These are phyloP conservation scores for Plutomurus gul DNA, from an alignment of 1,140 invertebrate genomes.

Conservation along the genomic window DNA sequence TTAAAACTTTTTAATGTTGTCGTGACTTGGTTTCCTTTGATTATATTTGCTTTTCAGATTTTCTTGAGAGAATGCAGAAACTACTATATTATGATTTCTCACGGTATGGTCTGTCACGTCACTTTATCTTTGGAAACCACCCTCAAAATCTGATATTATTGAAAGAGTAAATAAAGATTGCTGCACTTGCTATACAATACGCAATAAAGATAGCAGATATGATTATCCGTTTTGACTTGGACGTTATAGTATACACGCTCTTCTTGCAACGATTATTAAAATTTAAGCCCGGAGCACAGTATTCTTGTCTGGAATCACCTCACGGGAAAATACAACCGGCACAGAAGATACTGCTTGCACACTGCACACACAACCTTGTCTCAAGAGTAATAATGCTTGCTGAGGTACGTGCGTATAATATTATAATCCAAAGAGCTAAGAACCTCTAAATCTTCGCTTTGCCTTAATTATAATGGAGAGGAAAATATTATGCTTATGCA, in stretches of 20 bases:
- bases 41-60: not conserved
- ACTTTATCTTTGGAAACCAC: too few relatives aligned
- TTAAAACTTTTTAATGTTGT: not conserved
- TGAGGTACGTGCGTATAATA: too few relatives aligned
- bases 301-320: not conserved
- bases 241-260: not conserved
- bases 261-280: not conserved
- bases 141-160: too few relatives aligned
- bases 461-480: not conserved
- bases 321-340: not conserved
- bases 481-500: not conserved
- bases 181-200: not conserved
- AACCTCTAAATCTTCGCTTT: not conserved
- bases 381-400: too few relatives aligned
- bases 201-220: slow-evolving; percentile 14
- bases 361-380: too few relatives aligned
- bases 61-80: not conserved
- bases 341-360: not conserved
- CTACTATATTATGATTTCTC: not conserved
- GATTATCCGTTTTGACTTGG: not conserved
- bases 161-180: not conserved
- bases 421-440: too few relatives aligned
- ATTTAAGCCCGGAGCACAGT: not conserved
- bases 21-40: slow-evolving; percentile 18
- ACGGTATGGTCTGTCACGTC: not conserved